Evolutionary conservation across 2,888 invertebrate species (phyloP).

Genomic region (Agrochola lota): DNA sequence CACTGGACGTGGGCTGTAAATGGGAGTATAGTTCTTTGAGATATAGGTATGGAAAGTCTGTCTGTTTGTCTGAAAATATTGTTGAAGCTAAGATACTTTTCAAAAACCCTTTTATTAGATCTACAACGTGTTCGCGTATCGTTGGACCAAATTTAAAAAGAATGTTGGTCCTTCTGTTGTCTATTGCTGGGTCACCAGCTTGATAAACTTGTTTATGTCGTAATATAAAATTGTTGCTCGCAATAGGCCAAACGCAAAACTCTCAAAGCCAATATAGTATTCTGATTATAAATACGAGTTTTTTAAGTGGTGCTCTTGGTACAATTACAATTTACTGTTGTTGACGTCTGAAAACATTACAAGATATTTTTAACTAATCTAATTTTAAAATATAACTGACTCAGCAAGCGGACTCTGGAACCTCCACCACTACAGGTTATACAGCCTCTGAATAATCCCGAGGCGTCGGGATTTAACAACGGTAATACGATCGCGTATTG

Average conservation of each 20-base stretch:
- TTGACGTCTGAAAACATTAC: not conserved
- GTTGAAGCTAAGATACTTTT: not conserved
- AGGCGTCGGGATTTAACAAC: constrained; percentile 70
- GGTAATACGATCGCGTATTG: constrained; percentile 55
- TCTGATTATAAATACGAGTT: not conserved
- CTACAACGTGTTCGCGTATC: not conserved
- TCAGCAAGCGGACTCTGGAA: constrained; percentile 9
- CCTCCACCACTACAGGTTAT: constrained; percentile 40
- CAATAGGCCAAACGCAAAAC: not conserved
- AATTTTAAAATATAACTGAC: not conserved
- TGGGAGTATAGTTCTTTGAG: constrained; percentile 33
- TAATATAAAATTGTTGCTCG: not conserved
- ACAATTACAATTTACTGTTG: not conserved
- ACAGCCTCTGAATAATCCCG: constrained; percentile 59
- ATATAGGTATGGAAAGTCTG: not conserved
- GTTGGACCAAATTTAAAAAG: not conserved
- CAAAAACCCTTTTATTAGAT: not conserved
- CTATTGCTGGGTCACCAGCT: not conserved
- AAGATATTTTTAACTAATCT: not conserved
- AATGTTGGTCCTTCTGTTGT: not conserved
- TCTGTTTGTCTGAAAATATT: constrained; percentile 18
- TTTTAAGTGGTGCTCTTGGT: too few species aligned
- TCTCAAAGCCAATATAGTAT: not conserved
- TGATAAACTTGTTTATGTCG: not conserved
- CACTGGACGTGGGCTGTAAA: constrained; percentile 52